Conservation (phyloP, 2,888 invertebrate species). For the Rapana venosa region DNA sequence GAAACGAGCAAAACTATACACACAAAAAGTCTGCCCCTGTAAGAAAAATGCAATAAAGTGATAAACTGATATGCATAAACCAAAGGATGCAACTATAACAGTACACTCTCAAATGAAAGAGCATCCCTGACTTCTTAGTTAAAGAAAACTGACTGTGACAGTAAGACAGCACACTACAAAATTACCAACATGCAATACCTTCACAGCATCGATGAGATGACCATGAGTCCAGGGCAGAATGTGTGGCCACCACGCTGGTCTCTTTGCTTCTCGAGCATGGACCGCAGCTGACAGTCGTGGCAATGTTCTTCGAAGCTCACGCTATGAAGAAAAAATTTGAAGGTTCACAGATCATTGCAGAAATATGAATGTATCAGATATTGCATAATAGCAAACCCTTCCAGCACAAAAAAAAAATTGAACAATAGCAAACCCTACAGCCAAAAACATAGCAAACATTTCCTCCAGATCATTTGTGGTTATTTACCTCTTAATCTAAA, state of each 20-base stretch:
- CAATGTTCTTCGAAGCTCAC: conserved; percentile 15
- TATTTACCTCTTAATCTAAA: no score
- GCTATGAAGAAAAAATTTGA: background rate
- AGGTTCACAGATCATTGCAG: background rate
- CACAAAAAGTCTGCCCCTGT: background rate
- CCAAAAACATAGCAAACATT: no score
- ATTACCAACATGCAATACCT: background rate
- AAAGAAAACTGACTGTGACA: background rate
- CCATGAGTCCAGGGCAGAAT: conserved; percentile 5
- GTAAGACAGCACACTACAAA: background rate
- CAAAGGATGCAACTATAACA: no score
- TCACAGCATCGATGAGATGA: background rate
- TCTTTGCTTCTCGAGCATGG: background rate
- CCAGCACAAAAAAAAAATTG: no score
- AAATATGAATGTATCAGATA: background rate
- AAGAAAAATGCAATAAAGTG: no score
- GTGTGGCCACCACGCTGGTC: conserved; percentile 9
- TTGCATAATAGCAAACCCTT: no score
- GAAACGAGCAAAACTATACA: background rate
- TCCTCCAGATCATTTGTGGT: no score
- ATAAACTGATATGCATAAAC: no score
- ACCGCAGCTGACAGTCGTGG: background rate
- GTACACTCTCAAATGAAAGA: no score
- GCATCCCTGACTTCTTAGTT: no score
- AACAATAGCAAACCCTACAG: no score